Conservation (phyloP, 2,888 invertebrate genomes). For the Plebejus melissa region DNA sequence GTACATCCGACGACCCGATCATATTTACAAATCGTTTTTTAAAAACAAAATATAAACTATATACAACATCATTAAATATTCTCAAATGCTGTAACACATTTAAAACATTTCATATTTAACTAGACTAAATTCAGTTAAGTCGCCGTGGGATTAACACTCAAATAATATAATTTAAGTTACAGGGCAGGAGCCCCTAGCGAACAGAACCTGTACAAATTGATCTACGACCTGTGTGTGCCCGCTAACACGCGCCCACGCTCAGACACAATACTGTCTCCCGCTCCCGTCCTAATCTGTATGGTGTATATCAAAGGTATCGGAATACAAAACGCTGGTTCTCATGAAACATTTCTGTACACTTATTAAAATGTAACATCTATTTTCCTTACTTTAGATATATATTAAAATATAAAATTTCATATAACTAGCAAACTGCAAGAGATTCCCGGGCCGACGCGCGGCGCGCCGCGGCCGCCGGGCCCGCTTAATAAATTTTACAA, state of each 20-base stretch:
- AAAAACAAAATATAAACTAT: slow-evolving; percentile 78
- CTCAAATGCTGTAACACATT: slow-evolving; percentile 79
- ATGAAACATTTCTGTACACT: slow-evolving; percentile 44
- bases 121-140: slow-evolving; percentile 69
- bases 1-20: slow-evolving; percentile 49
- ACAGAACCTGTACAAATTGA: slow-evolving; percentile 57
- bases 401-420: slow-evolving; percentile 78
- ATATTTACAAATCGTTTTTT: slow-evolving; percentile 72
- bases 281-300: neutral
- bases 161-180: slow-evolving; percentile 51
- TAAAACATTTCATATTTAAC: slow-evolving; percentile 78
- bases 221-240: slow-evolving; percentile 47
- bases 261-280: neutral
- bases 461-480: slow-evolving; percentile 48
- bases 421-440: slow-evolving; percentile 69
- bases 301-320: slow-evolving; percentile 8
- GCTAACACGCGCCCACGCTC: slow-evolving; percentile 29
- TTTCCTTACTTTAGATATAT: slow-evolving; percentile 66
- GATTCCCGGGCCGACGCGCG: slow-evolving; percentile 64
- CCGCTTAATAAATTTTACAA: slow-evolving; percentile 51
- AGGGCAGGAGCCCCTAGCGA: slow-evolving; percentile 38
- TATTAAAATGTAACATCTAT: slow-evolving; percentile 56
- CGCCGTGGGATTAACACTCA: slow-evolving; percentile 50
- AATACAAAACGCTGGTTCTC: slow-evolving; percentile 19
- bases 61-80: slow-evolving; percentile 79